phyloP scores from a whole-genome alignment of 2,113 vertebrate species.

The Rhodinocichla rosea region DNA sequence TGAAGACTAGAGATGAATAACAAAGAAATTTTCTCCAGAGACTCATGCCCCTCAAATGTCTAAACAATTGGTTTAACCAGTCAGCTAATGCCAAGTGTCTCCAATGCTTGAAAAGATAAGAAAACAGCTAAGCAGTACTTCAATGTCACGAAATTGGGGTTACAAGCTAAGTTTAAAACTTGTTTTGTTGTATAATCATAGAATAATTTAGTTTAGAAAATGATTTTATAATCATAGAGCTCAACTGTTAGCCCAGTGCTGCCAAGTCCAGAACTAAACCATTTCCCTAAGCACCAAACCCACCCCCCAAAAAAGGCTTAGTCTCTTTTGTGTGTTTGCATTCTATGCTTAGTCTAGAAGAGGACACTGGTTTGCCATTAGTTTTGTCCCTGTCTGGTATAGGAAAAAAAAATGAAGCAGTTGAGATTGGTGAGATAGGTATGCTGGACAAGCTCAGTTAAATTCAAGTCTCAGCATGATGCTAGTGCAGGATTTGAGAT shows the following conservation, averaged over 20 bases:
- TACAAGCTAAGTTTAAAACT: neutral
- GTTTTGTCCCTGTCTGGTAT: neutral
- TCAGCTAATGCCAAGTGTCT: slow-evolving; percentile 40
- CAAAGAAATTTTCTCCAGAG: slow-evolving; percentile 38
- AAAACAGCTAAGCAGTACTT: slow-evolving; percentile 31
- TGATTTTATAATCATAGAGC: neutral
- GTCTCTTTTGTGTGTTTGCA: neutral
- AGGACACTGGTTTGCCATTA: neutral
- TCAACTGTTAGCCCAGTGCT: neutral
- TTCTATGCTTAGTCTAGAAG: neutral
- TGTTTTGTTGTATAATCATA: neutral
- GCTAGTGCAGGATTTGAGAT: neutral
- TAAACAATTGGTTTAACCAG: slow-evolving; percentile 59
- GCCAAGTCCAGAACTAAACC: neutral
- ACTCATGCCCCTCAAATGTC: slow-evolving; percentile 51
- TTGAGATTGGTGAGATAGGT: neutral
- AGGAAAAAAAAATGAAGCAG: neutral
- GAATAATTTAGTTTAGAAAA: neutral
- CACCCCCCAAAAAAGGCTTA: neutral
- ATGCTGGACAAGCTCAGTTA: neutral
- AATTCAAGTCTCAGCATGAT: neutral
- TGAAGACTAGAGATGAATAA: slow-evolving; percentile 56
- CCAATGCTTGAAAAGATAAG: slow-evolving; percentile 55
- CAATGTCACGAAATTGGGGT: neutral
- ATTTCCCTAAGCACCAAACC: neutral